A percentile compares a stretch with the other conserved stretches of the same genome.
phyloP scores from a whole-genome alignment of 2,888 invertebrate species.

The Caenorhabditis sp. region DNA sequence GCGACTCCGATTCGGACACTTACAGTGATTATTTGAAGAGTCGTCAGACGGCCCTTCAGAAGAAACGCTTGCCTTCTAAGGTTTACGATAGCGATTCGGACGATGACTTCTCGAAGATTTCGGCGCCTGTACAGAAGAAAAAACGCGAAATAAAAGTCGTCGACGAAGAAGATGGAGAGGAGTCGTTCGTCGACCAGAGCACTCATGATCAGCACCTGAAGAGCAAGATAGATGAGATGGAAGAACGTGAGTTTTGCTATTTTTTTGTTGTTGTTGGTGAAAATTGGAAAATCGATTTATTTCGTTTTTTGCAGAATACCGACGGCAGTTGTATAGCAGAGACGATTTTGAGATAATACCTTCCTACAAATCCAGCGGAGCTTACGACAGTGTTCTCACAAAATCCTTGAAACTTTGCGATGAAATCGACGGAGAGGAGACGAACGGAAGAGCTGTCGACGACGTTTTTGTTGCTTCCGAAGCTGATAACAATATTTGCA shows the following conservation, averaged over 20 bases:
- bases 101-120: constrained; percentile 1
- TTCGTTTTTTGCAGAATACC: constrained; percentile 14
- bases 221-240: constrained; percentile 9
- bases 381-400: constrained; percentile 1
- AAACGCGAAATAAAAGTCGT: neutral
- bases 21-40: constrained; percentile 30
- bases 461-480: neutral
- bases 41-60: constrained; percentile 21
- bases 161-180: constrained; percentile 13
- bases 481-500: neutral
- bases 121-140: neutral
- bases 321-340: neutral
- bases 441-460: too few species aligned
- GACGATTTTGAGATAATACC: neutral
- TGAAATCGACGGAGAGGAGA: neutral
- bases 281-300: neutral
- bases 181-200: neutral
- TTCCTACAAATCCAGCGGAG: neutral
- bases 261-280: too few species aligned
- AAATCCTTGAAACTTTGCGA: constrained; percentile 10
- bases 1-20: constrained; percentile 40
- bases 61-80: constrained; percentile 6
- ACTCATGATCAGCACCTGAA: constrained; percentile 15
- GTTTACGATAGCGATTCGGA: constrained; percentile 40
- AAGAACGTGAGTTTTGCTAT: constrained; percentile 14